phyloP scores from a whole-genome alignment of 1,140 invertebrate species.

The Cardiocondyla obscurior region DNA sequence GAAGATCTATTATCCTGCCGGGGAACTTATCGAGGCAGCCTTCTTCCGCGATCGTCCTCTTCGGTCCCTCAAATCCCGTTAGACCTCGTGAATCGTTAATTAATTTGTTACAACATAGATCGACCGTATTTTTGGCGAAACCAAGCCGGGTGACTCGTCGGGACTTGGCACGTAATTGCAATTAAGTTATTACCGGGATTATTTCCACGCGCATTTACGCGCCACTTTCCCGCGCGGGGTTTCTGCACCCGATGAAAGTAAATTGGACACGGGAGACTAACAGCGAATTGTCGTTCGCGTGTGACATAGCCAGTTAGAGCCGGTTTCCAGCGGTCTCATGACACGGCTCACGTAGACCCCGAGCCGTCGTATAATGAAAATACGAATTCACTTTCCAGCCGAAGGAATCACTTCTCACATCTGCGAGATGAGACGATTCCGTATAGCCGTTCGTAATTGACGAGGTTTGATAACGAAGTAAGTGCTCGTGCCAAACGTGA shows the following conservation, averaged over 20 bases:
- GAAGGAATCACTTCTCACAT: neutral
- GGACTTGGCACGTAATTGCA: neutral
- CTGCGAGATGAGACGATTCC: neutral
- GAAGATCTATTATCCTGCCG: conserved; percentile 23
- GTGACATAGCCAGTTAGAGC: conserved; percentile 25
- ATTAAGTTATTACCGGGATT: conserved; percentile 20
- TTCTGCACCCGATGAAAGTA: conserved; percentile 48
- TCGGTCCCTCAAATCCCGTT: too few species aligned
- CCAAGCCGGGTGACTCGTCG: neutral
- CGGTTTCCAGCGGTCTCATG: conserved; percentile 39
- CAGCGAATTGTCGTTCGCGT: conserved; percentile 3
- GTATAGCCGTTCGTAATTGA: neutral
- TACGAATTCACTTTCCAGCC: neutral
- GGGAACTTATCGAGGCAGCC: conserved; percentile 10
- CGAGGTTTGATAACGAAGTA: neutral
- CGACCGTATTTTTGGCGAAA: neutral
- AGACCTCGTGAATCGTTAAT: neutral
- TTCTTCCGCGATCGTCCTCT: conserved; percentile 1
- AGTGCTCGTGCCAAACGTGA: neutral
- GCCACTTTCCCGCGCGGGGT: conserved; percentile 34
- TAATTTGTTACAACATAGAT: conserved; percentile 15
- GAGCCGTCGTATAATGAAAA: neutral
- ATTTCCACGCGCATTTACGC: neutral
- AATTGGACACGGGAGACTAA: conserved; percentile 17
- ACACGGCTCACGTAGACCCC: conserved; percentile 30